phyloP scores from a whole-genome alignment of 1,140 invertebrate genomes.

The Drosophila pectinifera region DNA sequence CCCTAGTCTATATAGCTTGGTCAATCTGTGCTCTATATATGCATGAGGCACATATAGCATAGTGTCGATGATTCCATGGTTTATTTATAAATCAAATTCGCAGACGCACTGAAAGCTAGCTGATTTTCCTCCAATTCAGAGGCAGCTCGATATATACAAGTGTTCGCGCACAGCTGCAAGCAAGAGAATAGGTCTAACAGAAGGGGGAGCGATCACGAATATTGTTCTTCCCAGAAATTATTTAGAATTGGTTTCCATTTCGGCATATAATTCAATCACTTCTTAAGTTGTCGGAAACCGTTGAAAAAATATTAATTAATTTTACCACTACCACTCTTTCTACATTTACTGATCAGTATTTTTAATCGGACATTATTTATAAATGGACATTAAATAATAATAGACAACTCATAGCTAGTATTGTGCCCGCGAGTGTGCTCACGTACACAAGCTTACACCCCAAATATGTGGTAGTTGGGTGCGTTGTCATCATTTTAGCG shows the following conservation, averaged over 20 bases:
- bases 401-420: background rate
- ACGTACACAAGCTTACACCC: slow-evolving; percentile 7
- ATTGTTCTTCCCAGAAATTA: slow-evolving; percentile 1
- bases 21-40: slow-evolving; percentile 21
- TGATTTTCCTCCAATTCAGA: slow-evolving; percentile 32
- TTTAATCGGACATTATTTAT: too few species aligned
- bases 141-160: slow-evolving; percentile 22
- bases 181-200: slow-evolving; percentile 3
- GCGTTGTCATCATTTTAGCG: slow-evolving; percentile 48
- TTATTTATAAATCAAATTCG: slow-evolving; percentile 79
- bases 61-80: slow-evolving; percentile 81
- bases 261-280: background rate
- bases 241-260: slow-evolving; percentile 1
- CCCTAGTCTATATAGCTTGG: slow-evolving; percentile 22
- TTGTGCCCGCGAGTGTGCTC: slow-evolving; percentile 7
- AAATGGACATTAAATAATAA: too few species aligned
- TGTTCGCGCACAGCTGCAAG: slow-evolving; percentile 23
- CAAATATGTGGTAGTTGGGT: slow-evolving; percentile 26
- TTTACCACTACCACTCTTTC: too few species aligned
- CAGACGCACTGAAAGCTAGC: slow-evolving; percentile 47
- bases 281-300: too few species aligned
- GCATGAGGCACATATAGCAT: slow-evolving; percentile 2
- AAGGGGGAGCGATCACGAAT: background rate
- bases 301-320: too few species aligned
- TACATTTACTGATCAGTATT: too few species aligned